A percentile compares a stretch with the other conserved stretches of the same genome.
phyloP scores from a whole-genome alignment of 2,797 vertebrate genomes.

The Acestrorhynchus altus region DNA sequence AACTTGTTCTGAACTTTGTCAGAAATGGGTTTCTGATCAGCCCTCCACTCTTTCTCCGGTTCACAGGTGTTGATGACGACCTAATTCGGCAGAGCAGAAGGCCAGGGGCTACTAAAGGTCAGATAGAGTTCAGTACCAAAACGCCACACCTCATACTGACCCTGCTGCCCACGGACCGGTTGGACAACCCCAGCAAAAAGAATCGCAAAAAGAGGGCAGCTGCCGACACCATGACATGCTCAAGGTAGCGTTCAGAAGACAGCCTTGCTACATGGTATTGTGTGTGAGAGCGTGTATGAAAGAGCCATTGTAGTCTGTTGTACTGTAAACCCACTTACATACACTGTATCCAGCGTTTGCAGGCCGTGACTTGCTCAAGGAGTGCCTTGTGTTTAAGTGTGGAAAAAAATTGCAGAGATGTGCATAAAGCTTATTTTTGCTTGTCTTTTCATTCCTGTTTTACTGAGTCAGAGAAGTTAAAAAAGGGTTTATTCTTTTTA shows the following conservation, averaged over 20 bases:
- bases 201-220: conserved; percentile 82
- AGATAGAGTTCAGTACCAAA: conserved; percentile 82
- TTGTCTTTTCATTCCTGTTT: conserved; percentile 28
- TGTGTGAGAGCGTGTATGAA: conserved; percentile 34
- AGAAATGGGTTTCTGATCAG: neutral
- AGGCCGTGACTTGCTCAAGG: conserved; percentile 50
- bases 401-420: conserved; percentile 39
- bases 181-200: conserved; percentile 78
- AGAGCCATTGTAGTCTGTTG: conserved; percentile 40
- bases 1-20: neutral
- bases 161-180: conserved; percentile 80
- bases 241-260: conserved; percentile 70
- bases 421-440: conserved; percentile 29
- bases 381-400: conserved; percentile 51
- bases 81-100: conserved; percentile 72
- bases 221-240: conserved; percentile 75
- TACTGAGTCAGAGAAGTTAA: neutral
- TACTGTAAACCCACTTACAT: conserved; percentile 63
- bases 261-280: conserved; percentile 14
- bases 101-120: conserved; percentile 74
- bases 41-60: neutral
- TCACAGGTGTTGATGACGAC: conserved; percentile 80
- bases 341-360: conserved; percentile 34
- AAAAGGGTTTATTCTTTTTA: too few relatives aligned
- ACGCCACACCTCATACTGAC: conserved; percentile 85